Evolutionary conservation across 2,113 vertebrate genomes (phyloP).

Genomic region (Pelodiscus sinensis): DNA sequence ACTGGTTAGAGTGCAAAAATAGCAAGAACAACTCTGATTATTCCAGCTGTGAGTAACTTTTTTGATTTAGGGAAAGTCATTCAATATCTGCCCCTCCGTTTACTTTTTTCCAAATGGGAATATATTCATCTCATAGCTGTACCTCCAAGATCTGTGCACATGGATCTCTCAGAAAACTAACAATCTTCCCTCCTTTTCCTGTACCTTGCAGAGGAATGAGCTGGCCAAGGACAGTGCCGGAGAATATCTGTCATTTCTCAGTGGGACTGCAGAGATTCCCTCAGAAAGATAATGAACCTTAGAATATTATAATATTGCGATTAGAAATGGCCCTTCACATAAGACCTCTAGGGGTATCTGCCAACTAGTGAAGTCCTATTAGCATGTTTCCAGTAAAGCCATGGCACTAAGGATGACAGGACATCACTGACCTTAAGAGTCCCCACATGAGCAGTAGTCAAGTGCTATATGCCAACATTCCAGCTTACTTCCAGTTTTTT

Average conservation of each 20-base stretch:
- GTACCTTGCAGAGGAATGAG: neutral
- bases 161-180: neutral
- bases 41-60: neutral
- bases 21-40: neutral
- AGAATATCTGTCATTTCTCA: accelerated
- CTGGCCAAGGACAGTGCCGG: neutral
- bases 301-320: accelerated
- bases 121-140: neutral
- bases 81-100: neutral
- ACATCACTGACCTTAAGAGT: accelerated
- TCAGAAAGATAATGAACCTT: accelerated
- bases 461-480: neutral
- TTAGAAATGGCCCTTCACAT: neutral
- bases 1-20: neutral
- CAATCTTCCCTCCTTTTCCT: neutral
- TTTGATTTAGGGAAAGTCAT: neutral
- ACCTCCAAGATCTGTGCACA: neutral
- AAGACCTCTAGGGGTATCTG: accelerated
- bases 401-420: neutral
- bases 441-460: neutral
- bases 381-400: neutral
- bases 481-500: neutral
- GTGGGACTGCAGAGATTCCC: accelerated
- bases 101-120: neutral
- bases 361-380: neutral